phyloP scores from a whole-genome alignment of 2,888 invertebrate species.

The Bursaphelenchus okinawaensis region DNA sequence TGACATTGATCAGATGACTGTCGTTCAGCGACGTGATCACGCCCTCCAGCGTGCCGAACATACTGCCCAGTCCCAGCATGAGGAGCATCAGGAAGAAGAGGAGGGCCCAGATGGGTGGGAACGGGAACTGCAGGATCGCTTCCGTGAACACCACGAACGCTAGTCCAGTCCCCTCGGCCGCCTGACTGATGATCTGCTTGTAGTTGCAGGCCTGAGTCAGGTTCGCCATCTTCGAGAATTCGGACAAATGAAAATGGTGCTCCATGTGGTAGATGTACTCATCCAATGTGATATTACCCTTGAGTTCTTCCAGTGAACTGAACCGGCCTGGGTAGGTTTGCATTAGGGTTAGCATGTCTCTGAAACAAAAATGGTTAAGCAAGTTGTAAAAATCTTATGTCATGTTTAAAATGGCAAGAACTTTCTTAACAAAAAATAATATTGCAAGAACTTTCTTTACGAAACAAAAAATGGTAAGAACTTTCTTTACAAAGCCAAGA shows the following conservation, averaged over 20 bases:
- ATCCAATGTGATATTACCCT: constrained; percentile 31
- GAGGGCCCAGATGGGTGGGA: constrained; percentile 89
- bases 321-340: constrained; percentile 37
- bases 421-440: too few species aligned
- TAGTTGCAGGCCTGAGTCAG: constrained; percentile 39
- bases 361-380: constrained; percentile 25
- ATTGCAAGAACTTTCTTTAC: too few species aligned
- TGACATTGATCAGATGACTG: constrained; percentile 81
- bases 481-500: too few species aligned
- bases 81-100: constrained; percentile 92
- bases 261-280: constrained; percentile 33
- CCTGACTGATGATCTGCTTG: constrained; percentile 62
- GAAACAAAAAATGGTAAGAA: too few species aligned
- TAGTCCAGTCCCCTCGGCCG: constrained; percentile 88
- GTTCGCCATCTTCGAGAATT: constrained; percentile 32
- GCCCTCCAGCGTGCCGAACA: constrained; percentile 87
- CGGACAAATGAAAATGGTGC: constrained; percentile 26
- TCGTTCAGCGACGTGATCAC: constrained; percentile 92
- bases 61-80: constrained; percentile 84
- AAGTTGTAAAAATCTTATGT: too few species aligned
- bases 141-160: constrained; percentile 96
- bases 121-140: constrained; percentile 85
- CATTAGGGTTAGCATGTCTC: constrained; percentile 38
- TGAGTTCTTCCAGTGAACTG: constrained; percentile 29
- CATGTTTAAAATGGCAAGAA: too few species aligned